These are phyloP conservation scores for Myiagra hebetior DNA, from an alignment of 2,113 vertebrate species.

Conservation along the genomic window DNA sequence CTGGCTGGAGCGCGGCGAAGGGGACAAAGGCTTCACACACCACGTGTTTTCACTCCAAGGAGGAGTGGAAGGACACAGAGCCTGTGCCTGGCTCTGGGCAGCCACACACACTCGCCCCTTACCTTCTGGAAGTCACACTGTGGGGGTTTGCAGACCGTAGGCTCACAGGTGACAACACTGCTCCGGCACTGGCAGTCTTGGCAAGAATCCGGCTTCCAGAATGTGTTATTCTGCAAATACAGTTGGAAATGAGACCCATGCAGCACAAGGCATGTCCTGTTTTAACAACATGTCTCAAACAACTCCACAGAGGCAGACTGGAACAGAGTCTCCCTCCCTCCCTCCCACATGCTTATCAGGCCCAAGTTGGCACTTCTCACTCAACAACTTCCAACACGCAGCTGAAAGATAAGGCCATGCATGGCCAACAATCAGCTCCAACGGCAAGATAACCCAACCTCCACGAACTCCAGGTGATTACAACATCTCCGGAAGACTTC, in stretches of 20 bases:
- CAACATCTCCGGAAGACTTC: background rate
- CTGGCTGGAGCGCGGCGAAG: rapidly evolving
- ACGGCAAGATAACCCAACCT: background rate
- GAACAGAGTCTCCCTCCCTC: background rate
- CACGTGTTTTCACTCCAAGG: background rate
- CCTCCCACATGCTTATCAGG: background rate
- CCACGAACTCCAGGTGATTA: background rate
- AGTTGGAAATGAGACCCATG: background rate
- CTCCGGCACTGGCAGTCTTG: slow-evolving; percentile 82
- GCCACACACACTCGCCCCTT: background rate
- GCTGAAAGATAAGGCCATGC: background rate
- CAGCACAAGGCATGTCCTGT: background rate
- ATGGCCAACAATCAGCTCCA: background rate
- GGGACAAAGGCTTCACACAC: background rate
- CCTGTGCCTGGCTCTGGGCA: background rate
- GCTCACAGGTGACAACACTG: slow-evolving; percentile 79
- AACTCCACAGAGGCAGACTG: background rate
- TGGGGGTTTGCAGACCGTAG: slow-evolving; percentile 77
- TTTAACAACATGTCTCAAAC: background rate
- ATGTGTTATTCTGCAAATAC: slow-evolving; percentile 82
- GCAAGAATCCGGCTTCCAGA: slow-evolving; percentile 88
- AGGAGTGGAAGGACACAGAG: background rate
- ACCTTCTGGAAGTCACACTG: slow-evolving; percentile 88
- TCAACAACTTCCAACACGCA: background rate
- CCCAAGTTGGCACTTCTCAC: background rate